These are phyloP conservation scores for Drosophila macrothrix DNA, from an alignment of 2,888 invertebrate genomes.

Conservation along the genomic window DNA sequence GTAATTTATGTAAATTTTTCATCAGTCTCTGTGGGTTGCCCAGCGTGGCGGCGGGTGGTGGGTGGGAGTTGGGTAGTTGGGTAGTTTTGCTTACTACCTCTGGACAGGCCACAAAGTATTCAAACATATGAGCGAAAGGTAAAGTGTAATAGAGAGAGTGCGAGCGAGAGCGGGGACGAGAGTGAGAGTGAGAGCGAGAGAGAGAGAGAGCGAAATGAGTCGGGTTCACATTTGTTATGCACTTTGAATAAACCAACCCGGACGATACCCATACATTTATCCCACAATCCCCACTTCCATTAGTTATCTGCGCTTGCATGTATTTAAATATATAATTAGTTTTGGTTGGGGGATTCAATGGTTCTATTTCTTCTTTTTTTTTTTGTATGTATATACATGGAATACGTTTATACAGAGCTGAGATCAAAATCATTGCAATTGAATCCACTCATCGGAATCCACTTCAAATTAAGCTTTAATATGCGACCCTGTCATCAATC, in stretches of 20 bases:
- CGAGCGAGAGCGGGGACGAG: background rate
- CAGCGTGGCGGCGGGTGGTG: background rate
- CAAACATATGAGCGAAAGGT: conserved; percentile 2
- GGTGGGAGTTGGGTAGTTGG: background rate
- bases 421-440: conserved; percentile 42
- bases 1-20: conserved; percentile 78
- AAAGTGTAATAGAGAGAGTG: background rate
- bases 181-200: background rate
- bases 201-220: conserved; percentile 4
- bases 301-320: conserved; percentile 48
- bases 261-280: background rate
- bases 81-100: conserved; percentile 1
- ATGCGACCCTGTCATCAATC: conserved; percentile 44
- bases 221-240: conserved; percentile 54
- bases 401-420: conserved; percentile 14
- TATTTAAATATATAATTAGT: conserved; percentile 75
- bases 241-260: conserved; percentile 47
- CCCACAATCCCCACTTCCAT: background rate
- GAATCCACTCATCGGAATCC: conserved; percentile 16
- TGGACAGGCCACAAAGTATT: background rate
- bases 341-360: conserved; percentile 47
- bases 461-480: conserved; percentile 17
- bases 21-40: conserved; percentile 60
- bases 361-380: conserved; percentile 16
- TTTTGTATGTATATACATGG: background rate